Evolutionary conservation across 1,140 invertebrate species (phyloP).

Genomic region (Philopotamus ludificatus): DNA sequence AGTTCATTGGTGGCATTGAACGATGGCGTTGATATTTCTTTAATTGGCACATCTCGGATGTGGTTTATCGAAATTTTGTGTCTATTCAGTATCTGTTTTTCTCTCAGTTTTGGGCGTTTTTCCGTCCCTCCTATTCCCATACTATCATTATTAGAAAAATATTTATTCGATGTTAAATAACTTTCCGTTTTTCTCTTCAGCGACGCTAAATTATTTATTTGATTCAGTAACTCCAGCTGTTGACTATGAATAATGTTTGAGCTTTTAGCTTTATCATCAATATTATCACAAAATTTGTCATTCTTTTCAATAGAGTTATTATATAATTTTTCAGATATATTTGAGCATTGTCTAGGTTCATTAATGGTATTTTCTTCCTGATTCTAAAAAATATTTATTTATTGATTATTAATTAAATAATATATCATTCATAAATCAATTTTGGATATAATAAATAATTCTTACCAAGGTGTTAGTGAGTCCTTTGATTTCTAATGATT

Average conservation of each 20-base stretch:
- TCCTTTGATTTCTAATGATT: slow-evolving; percentile 74
- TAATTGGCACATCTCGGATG: no score
- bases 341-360: no score
- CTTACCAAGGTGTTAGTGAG: slow-evolving; percentile 59
- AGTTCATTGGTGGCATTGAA: not conserved
- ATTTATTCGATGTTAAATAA: slow-evolving; percentile 48
- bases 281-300: not conserved
- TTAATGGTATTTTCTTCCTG: no score
- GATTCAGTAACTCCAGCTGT: slow-evolving; percentile 50
- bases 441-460: not conserved
- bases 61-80: slow-evolving; percentile 43
- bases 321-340: no score
- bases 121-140: slow-evolving; percentile 44
- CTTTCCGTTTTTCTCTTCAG: slow-evolving; percentile 55
- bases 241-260: not conserved
- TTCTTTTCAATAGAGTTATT: not conserved
- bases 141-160: slow-evolving; percentile 34
- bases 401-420: not conserved
- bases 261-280: not conserved
- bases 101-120: slow-evolving; percentile 50
- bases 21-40: not conserved
- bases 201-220: slow-evolving; percentile 45
- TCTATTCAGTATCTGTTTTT: slow-evolving; percentile 48
- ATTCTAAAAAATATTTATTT: no score
- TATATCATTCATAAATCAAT: slow-evolving; percentile 7